Evolutionary conservation across 1,140 invertebrate genomes (phyloP).

Genomic region (Laupala kohalensis): DNA sequence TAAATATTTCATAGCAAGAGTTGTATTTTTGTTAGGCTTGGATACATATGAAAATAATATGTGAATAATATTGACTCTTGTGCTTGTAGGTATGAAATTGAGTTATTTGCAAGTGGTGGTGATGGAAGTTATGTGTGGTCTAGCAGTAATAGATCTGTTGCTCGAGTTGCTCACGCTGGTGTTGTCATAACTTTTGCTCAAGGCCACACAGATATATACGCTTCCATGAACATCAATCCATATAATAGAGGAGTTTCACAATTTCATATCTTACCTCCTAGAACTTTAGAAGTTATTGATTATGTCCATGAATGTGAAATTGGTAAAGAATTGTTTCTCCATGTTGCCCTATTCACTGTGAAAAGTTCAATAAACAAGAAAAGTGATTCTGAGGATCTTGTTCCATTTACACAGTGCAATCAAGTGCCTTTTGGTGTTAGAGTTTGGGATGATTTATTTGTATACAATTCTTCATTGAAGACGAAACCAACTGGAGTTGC

Average conservation of each 20-base stretch:
- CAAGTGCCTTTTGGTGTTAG: constrained; percentile 46
- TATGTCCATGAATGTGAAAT: constrained; percentile 57
- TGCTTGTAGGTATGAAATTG: constrained; percentile 37
- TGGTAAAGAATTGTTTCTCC: constrained; percentile 46
- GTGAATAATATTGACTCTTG: background rate
- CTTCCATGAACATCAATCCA: constrained; percentile 47
- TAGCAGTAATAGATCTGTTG: constrained; percentile 43
- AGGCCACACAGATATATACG: constrained; percentile 45
- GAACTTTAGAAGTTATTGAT: constrained; percentile 50
- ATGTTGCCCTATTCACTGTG: constrained; percentile 49
- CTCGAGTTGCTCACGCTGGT: constrained; percentile 47
- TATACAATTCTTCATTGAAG: constrained; percentile 1
- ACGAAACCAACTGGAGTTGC: constrained; percentile 24
- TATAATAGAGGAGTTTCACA: constrained; percentile 41
- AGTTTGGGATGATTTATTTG: constrained; percentile 15
- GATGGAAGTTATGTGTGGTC: constrained; percentile 62
- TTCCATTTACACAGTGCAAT: constrained; percentile 52
- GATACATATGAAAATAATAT: background rate
- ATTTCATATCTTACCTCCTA: constrained; percentile 49
- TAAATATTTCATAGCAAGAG: too few relatives aligned
- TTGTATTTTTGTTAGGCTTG: too few relatives aligned
- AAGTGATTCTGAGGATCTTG: constrained; percentile 19
- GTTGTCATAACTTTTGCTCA: constrained; percentile 44
- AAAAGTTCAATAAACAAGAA: constrained; percentile 28
- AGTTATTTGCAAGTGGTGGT: constrained; percentile 51